Base-by-base conservation (phyloP, 2,888 invertebrate species). In the Teleogryllus oceanicus region DNA sequence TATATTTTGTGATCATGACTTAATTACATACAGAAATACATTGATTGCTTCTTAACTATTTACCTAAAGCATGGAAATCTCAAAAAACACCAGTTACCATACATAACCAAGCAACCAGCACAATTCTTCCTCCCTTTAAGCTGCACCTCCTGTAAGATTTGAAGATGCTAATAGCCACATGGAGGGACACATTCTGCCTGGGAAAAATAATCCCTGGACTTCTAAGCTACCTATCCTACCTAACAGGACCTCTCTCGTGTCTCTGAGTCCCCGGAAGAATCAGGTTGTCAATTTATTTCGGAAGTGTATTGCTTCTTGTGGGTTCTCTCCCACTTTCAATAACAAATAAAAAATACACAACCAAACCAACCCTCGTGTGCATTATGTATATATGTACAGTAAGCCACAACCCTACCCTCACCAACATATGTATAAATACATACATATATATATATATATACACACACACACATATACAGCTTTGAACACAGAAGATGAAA, bases 111-210 rank as follows among this genome's bases (percentile, higher is more conserved):
- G 62, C 62, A 62, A 62, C 62, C 62, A 62, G 62, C 62, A 62
- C 62, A 62, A 62, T 62, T 62, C 62, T 62, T 62, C 62, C 62
- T 62, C 62, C 62, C 62, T 62, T 62, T 62, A n/a, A 62, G 62
- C 62, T 18, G 62, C 62, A 62, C 62, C 62, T 62, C 62, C 62
- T 62, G 62, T 62, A 62, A 18, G n/a, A 62, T 62, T 62, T 62
- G 62, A 62, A 62, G 62, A 62, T 62, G 62, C 62, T n/a, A 62
- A 62, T 18, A 62, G 62, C 62, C n/a, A n/a, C n/a, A 62, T 62
- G 62, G 62, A 62, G 62, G 62, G 62, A 62, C n/a, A 62, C n/a
- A 62, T 3, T 18, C 13, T 62, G 62, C 62, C 62, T 62, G 62
- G 62, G 62, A 62, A 62, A 62, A 62, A 62, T 62, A 13, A 62